Percentiles rank a stretch among this genome's conserved stretches.
phyloP scores from a whole-genome alignment of 2,797 vertebrate genomes.

The Neosilurus mollespiculum region DNA sequence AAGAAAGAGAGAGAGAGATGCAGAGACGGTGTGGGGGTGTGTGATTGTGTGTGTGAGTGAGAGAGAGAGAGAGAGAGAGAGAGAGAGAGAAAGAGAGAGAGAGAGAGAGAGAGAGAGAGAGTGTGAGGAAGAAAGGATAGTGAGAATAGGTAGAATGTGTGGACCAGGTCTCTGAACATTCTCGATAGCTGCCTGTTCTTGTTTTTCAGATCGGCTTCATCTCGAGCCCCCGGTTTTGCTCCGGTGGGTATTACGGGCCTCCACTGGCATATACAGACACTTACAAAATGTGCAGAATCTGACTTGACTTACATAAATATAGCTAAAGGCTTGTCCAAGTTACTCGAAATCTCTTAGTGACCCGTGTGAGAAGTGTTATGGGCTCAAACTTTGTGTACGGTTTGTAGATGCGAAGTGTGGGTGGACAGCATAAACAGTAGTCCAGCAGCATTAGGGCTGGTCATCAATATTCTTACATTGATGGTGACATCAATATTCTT shows the following conservation, averaged over 20 bases:
- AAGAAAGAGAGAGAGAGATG: neutral
- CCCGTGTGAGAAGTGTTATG: neutral
- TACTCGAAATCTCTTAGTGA: neutral
- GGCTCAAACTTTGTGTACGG: neutral
- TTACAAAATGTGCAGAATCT: conserved; percentile 1
- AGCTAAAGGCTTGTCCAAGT: neutral
- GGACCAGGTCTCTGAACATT: conserved; percentile 32
- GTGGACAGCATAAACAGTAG: neutral
- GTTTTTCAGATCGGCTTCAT: conserved; percentile 43
- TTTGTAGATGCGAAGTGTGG: neutral
- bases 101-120: conserved; percentile 2
- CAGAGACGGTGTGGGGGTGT: conserved; percentile 33
- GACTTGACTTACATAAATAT: neutral
- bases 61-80: neutral
- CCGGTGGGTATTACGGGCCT: neutral
- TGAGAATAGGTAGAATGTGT: conserved; percentile 14
- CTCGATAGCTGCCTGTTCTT: conserved; percentile 37
- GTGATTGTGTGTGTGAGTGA: conserved; percentile 18
- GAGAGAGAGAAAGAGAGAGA: neutral
- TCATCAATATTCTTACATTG: no score
- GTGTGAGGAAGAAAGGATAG: conserved; percentile 12
- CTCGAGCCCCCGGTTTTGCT: conserved; percentile 27
- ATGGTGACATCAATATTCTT: neutral
- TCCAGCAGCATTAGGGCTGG: neutral
- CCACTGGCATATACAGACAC: neutral